These are phyloP conservation scores for Buceros bicornis DNA, from an alignment of 2,797 vertebrate species.

Conservation along the genomic window DNA sequence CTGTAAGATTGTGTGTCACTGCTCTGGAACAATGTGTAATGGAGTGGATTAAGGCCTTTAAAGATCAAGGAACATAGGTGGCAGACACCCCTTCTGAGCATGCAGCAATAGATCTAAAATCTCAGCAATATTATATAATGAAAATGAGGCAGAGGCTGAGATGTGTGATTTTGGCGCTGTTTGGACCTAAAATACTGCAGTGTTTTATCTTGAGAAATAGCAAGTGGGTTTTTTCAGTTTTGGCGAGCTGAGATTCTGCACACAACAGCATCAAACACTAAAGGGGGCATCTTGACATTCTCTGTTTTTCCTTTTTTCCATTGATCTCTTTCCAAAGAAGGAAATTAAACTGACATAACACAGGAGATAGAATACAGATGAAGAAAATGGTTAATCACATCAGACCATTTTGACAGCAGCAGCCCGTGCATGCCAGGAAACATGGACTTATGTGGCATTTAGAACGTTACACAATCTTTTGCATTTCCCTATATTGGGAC, in stretches of 20 bases:
- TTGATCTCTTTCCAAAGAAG: conserved; percentile 51
- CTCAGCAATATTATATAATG: not conserved
- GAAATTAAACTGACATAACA: conserved; percentile 57
- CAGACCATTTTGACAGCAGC: conserved; percentile 46
- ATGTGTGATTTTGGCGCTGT: not conserved
- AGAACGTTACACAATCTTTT: not conserved
- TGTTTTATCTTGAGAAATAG: not conserved
- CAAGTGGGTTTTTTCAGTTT: not conserved
- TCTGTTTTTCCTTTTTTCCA: conserved; percentile 23
- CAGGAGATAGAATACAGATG: conserved; percentile 37
- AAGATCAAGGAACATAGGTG: not conserved
- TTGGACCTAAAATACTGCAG: not conserved
- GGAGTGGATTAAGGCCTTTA: not conserved
- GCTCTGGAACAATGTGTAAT: not conserved
- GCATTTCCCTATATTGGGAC: not conserved
- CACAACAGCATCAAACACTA: conserved; percentile 9
- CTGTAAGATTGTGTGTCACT: not conserved
- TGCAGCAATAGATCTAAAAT: not conserved
- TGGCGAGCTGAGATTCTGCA: not conserved
- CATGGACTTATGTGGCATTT: conserved; percentile 16
- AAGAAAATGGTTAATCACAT: conserved; percentile 56
- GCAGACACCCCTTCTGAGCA: not conserved
- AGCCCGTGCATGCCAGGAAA: not conserved
- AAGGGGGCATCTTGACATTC: not conserved
- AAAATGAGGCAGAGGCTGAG: not conserved